Evolutionary conservation across 1,140 invertebrate genomes (phyloP).

Genomic region (Eurytemora carolleeae): DNA sequence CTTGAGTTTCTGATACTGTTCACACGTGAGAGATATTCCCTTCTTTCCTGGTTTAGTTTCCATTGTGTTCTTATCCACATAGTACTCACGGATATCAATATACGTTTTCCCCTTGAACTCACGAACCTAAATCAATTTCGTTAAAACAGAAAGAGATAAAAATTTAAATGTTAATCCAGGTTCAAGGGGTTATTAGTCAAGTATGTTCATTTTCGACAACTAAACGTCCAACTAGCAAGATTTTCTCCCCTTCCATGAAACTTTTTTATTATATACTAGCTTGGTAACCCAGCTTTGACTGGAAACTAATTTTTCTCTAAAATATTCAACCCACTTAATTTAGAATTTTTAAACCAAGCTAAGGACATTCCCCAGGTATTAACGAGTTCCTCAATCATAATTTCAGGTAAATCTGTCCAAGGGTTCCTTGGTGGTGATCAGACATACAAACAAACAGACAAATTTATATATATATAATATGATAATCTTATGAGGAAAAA

Average conservation of each 20-base stretch:
- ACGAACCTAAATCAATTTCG: neutral
- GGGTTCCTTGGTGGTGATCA: too few relatives aligned
- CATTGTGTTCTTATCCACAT: constrained; percentile 14
- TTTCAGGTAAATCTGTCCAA: too few relatives aligned
- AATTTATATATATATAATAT: too few relatives aligned
- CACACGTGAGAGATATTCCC: constrained; percentile 9
- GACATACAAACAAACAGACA: too few relatives aligned
- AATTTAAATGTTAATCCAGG: neutral
- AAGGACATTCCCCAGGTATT: too few relatives aligned
- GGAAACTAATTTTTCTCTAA: neutral
- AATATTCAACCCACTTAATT: too few relatives aligned
- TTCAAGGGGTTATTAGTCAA: neutral
- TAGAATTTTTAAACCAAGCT: too few relatives aligned
- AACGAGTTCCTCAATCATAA: too few relatives aligned
- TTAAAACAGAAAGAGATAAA: neutral
- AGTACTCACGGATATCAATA: constrained; percentile 14
- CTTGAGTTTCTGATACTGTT: constrained; percentile 15
- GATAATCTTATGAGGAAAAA: too few relatives aligned
- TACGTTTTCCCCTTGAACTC: constrained; percentile 10
- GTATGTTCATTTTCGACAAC: neutral
- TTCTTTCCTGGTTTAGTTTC: constrained; percentile 14
- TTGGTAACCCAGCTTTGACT: neutral
- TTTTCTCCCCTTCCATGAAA: neutral
- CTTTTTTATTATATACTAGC: neutral
- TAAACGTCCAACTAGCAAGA: neutral